Conservation (phyloP, 1,140 invertebrate genomes). For the Brachionus plicatilis region DNA sequence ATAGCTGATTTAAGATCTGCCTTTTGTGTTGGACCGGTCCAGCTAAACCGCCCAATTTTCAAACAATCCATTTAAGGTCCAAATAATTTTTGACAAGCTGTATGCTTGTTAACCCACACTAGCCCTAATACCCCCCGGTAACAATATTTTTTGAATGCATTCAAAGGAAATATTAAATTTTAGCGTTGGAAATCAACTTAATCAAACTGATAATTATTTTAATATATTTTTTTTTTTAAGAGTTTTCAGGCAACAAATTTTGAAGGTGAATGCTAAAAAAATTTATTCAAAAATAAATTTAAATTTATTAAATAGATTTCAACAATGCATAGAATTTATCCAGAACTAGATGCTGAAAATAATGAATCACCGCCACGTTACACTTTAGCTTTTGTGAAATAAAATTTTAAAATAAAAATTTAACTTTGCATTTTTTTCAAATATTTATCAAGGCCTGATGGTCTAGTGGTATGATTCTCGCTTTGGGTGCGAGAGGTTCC, state of each 20-base stretch:
- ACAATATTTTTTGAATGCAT: no score
- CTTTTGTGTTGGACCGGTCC: no score
- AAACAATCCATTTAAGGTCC: no score
- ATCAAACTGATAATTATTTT: neutral
- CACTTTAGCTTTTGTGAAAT: neutral
- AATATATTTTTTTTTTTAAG: neutral
- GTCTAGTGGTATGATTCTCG: constrained; percentile 35
- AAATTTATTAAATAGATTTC: neutral
- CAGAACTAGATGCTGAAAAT: neutral
- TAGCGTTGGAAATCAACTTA: no score
- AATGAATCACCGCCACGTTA: neutral
- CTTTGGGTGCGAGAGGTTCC: constrained; percentile 31
- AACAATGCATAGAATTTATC: neutral
- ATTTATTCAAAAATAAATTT: neutral
- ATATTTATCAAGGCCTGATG: neutral
- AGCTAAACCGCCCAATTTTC: no score
- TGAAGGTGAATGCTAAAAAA: neutral
- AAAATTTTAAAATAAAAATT: neutral
- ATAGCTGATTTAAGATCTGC: no score
- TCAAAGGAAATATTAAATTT: no score
- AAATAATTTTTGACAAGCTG: no score
- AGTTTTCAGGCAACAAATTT: neutral
- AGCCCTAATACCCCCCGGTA: no score
- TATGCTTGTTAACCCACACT: no score
- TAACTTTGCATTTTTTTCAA: neutral